phyloP scores from a whole-genome alignment of 2,113 vertebrate species.

The Lipotes vexillifer region DNA sequence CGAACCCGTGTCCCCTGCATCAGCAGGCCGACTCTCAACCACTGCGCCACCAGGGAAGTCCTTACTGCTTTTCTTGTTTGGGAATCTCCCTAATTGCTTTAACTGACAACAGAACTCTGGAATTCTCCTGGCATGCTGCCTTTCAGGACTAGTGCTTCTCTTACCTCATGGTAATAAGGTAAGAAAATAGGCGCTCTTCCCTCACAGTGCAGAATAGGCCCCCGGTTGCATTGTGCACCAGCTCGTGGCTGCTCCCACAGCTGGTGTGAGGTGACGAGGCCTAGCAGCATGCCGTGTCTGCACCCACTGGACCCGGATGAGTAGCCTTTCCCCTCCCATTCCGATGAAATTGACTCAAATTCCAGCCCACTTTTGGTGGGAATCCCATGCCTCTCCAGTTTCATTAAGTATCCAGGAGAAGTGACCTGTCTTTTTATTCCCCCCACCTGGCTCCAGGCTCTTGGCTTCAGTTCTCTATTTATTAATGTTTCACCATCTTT shows the following conservation, averaged over 20 bases:
- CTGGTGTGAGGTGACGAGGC: no score
- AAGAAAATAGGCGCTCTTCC: background rate
- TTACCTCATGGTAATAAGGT: background rate
- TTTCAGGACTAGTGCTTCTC: background rate
- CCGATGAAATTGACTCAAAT: background rate
- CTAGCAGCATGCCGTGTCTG: rapidly evolving
- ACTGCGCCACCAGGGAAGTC: no score
- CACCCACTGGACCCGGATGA: background rate
- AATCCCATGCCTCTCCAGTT: background rate
- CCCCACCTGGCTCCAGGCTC: background rate
- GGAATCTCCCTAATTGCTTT: background rate
- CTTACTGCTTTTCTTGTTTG: background rate
- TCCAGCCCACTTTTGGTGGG: background rate
- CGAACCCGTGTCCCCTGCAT: no score
- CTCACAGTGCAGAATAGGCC: background rate
- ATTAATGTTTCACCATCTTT: background rate
- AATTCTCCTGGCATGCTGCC: background rate
- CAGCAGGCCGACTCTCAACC: no score
- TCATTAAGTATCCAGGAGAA: background rate
- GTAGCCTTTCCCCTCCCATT: background rate
- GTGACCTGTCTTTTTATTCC: background rate
- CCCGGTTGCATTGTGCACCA: rapidly evolving
- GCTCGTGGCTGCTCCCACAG: background rate
- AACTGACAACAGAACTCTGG: background rate
- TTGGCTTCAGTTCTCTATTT: background rate